Evolutionary conservation across 2,888 invertebrate genomes (phyloP), one percentile per base, ranked within the genome.

Genomic region (Nymphalis c-album): DNA sequence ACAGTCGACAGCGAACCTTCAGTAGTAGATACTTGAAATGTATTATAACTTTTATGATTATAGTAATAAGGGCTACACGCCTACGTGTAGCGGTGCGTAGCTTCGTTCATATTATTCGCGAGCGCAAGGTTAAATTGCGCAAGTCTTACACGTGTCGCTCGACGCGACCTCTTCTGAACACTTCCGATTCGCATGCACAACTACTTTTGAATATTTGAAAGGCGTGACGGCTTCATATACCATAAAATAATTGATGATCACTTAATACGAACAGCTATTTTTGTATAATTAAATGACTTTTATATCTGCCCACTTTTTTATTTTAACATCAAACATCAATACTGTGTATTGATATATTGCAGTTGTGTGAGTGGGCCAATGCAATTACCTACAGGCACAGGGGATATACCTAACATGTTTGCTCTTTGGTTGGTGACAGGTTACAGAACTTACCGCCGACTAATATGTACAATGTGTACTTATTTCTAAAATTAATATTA

Each of bases 141-240:
- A 91, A 91, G 84, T 71, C 75, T 85, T 87, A 88, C 87, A 86
- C 86, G 87, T 86, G 90, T 86, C 86, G 79, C 76, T 74, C 68
- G 71, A 78, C 75, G 75, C 87, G 90, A 88, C 90, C 91, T 91
- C 87, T 84, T 81, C 85, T 75, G 75, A 84, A 83, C 85, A 90
- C 91, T 91, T 91, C 91, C 91, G 91, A 92, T 90, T 90, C 85
- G 89, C 90, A 86, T 85, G 87, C 86, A 85, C 86, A 84, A 81
- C 83, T 76, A 79, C 80, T 80, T 78, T 78, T 78, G 74, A 81
- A 82, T 81, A 82, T 84, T 85, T 85, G 84, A 88, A 86, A 87
- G 86, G 84, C 81, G 84, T 85, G 80, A 62, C 80, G 80, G 68
- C 74, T 73, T 79, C 86, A 87, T 87, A 89, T 89, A 87, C 68